These are phyloP conservation scores for Rhadina sibilatrix DNA, from an alignment of 2,113 vertebrate genomes.

Conservation along the genomic window DNA sequence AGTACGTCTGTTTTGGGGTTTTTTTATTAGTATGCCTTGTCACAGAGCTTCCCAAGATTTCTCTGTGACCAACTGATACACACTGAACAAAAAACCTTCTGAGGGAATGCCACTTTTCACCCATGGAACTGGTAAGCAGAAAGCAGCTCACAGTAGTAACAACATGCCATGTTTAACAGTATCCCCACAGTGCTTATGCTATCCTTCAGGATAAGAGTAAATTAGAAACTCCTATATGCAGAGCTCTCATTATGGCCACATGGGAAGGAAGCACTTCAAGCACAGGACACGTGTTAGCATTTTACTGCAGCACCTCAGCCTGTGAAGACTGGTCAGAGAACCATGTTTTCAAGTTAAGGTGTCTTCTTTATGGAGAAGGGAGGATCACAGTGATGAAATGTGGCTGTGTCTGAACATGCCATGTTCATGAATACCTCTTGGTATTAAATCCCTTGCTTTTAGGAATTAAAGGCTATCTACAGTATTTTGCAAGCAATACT, in stretches of 20 bases:
- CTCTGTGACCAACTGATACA: not conserved
- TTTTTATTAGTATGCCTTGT: not conserved
- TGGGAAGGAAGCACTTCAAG: not conserved
- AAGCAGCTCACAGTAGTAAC: not conserved
- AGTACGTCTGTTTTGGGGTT: not conserved
- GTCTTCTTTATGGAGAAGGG: not conserved
- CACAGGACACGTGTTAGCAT: not conserved
- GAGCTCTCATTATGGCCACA: not conserved
- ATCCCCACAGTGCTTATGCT: not conserved
- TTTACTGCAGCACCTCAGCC: not conserved
- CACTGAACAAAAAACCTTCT: not conserved
- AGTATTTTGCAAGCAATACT: not conserved
- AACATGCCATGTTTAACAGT: not conserved
- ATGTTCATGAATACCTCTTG: not conserved
- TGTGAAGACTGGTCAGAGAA: fast-evolving
- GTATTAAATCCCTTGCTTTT: not conserved
- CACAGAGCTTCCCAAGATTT: not conserved
- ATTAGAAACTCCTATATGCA: not conserved
- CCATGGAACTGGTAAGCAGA: not conserved
- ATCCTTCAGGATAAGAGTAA: not conserved
- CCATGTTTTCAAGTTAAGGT: fast-evolving
- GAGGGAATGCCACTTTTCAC: not conserved
- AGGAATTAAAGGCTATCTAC: not conserved
- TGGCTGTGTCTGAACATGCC: not conserved
- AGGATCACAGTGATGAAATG: not conserved